Evolutionary conservation across 2,113 vertebrate species (phyloP), one percentile per base, ranked within the genome.

Genomic region (Uropsilus gracilis): DNA sequence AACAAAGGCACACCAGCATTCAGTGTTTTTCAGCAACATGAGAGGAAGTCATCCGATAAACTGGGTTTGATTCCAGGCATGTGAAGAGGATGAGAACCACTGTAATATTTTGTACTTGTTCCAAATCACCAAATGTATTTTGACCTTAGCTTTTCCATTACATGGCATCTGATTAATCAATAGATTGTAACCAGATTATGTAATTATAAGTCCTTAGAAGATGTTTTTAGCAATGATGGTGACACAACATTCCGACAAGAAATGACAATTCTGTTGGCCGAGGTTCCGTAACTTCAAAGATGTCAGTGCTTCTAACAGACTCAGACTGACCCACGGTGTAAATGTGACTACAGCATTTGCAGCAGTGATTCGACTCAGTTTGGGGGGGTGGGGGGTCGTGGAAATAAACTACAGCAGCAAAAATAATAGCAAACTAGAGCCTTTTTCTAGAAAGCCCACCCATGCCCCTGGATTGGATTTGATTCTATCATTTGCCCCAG

Each of bases 81-180:
- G 48, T 86, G 78, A 97, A 76, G 24, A 86, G 32, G 64, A 84
- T 53, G 28, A 11, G 13, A 86, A 90, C 88, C 90, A 93, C n/a
- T 75, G 81, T 68, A 64, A 37, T 46, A 68, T 95, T 95, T 39
- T 96, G 76, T 78, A 92, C 72, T 66, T 88, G 61, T 91, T 95
- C 89, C 89, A 97, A 95, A 89, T 91, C 50, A 85, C 83, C 68
- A 85, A 93, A 84, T 89, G 48, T 68, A 91, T 90, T 91, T 94
- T 94, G 68, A 94, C 75, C 34, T 87, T 64, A 89, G 63, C 53
- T 85, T 83, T 97, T 94, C 81, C 34, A 59, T 69, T 87, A 34
- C 42, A 89, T 84, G 28, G 66, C 68, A 69, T 69, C 42, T 89
- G 82, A 92, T 28, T 90, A 92, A 93, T 89, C 84, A 89, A 91